phyloP scores from a whole-genome alignment of 2,888 invertebrate species.

The Philereme vetulata region DNA sequence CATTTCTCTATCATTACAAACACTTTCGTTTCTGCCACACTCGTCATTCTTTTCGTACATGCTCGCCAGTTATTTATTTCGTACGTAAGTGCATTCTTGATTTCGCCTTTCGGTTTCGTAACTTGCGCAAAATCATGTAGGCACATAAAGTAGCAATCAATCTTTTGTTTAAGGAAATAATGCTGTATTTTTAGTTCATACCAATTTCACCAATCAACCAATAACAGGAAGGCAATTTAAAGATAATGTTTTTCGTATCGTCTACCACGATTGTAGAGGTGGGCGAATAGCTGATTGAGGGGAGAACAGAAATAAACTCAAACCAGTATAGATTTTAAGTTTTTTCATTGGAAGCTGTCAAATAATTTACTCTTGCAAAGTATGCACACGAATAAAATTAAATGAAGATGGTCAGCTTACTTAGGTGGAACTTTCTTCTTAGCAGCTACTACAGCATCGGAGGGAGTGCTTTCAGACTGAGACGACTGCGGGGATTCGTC shows the following conservation, averaged over 20 bases:
- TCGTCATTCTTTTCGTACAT: conserved; percentile 21
- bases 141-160: background rate
- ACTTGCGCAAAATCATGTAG: conserved; percentile 3
- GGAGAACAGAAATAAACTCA: too few relatives aligned
- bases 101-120: conserved; percentile 21
- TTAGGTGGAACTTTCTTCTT: conserved; percentile 87
- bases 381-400: too few relatives aligned
- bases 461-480: conserved; percentile 82
- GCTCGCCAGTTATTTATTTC: conserved; percentile 13
- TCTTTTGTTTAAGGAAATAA: too few relatives aligned
- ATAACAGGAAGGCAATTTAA: too few relatives aligned
- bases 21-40: conserved; percentile 23
- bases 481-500: conserved; percentile 73
- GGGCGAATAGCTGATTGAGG: too few relatives aligned
- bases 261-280: too few relatives aligned
- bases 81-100: conserved; percentile 18
- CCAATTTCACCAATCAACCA: too few relatives aligned
- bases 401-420: conserved; percentile 57
- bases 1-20: conserved; percentile 16
- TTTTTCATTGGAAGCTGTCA: too few relatives aligned
- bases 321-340: too few relatives aligned
- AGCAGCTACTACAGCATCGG: conserved; percentile 80
- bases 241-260: too few relatives aligned
- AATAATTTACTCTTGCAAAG: too few relatives aligned
- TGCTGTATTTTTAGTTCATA: too few relatives aligned